Conservation (phyloP, 2,113 vertebrate species). For the Oncorhynchus clarkii region DNA sequence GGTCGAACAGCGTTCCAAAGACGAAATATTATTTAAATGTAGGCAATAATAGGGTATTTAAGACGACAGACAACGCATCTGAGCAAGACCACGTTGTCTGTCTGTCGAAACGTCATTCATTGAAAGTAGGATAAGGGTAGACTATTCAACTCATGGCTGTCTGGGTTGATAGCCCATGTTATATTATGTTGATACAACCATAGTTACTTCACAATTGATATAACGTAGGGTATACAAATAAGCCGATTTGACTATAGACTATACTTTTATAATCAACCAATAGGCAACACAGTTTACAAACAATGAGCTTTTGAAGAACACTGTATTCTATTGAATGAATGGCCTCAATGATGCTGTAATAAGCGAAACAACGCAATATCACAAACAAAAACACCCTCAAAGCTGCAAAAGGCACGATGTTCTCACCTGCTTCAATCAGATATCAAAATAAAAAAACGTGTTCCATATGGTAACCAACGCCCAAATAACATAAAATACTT, state of each 20-base stretch:
- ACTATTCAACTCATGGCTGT: not conserved
- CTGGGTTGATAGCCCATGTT: not conserved
- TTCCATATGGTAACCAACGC: conserved; percentile 2
- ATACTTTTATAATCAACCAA: too few relatives aligned
- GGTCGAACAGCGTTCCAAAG: not conserved
- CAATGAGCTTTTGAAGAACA: too few relatives aligned
- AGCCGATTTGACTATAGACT: too few relatives aligned
- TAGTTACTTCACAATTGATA: not conserved
- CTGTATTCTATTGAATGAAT: not conserved
- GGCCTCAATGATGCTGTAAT: not conserved
- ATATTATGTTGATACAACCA: not conserved
- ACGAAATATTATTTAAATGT: not conserved
- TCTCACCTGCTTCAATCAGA: conserved; percentile 11
- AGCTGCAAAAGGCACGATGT: conserved; percentile 24
- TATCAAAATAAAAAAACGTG: not conserved
- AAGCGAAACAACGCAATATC: conserved; percentile 10
- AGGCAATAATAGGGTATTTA: not conserved
- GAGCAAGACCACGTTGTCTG: conserved; percentile 61
- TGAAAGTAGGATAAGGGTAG: too few relatives aligned
- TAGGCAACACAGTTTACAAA: too few relatives aligned
- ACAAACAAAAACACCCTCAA: conserved; percentile 12
- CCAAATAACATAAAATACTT: not conserved
- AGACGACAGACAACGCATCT: conserved; percentile 55
- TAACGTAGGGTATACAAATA: not conserved
- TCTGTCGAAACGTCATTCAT: conserved; percentile 26